A percentile compares a stretch with the other conserved stretches of the same genome.
phyloP scores from a whole-genome alignment of 2,113 vertebrate species.

The Capricornis sumatraensis region DNA sequence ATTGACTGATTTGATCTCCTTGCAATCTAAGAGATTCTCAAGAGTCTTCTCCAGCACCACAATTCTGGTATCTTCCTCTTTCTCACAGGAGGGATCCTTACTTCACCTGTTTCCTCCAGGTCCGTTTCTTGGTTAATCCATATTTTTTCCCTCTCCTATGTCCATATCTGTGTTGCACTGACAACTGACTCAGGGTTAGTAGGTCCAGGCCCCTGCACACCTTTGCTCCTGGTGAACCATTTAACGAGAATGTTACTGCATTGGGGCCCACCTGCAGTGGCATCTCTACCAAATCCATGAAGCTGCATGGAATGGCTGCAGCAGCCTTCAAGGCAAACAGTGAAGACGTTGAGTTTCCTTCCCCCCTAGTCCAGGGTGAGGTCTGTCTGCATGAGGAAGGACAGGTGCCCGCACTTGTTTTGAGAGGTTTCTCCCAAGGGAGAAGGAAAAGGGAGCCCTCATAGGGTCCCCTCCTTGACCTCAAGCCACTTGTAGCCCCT shows the following conservation, averaged over 20 bases:
- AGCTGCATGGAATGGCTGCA: background rate
- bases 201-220: background rate
- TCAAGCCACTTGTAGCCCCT: background rate
- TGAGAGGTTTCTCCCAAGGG: background rate
- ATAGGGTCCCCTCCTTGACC: background rate
- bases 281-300: background rate
- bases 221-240: background rate
- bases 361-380: background rate
- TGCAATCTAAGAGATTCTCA: background rate
- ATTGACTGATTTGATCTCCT: background rate
- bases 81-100: background rate
- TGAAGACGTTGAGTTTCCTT: too few species aligned
- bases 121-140: accelerated
- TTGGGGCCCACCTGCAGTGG: background rate
- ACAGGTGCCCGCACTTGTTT: background rate
- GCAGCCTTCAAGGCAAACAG: background rate
- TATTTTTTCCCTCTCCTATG: accelerated
- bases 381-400: too few species aligned
- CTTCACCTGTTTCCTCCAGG: background rate
- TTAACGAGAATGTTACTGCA: background rate
- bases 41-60: background rate
- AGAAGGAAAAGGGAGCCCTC: background rate
- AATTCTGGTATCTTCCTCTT: background rate
- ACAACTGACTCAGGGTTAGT: accelerated
- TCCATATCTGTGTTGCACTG: accelerated